phyloP scores from a whole-genome alignment of 2,797 vertebrate genomes.

The Oryzias dopingdopingensis region DNA sequence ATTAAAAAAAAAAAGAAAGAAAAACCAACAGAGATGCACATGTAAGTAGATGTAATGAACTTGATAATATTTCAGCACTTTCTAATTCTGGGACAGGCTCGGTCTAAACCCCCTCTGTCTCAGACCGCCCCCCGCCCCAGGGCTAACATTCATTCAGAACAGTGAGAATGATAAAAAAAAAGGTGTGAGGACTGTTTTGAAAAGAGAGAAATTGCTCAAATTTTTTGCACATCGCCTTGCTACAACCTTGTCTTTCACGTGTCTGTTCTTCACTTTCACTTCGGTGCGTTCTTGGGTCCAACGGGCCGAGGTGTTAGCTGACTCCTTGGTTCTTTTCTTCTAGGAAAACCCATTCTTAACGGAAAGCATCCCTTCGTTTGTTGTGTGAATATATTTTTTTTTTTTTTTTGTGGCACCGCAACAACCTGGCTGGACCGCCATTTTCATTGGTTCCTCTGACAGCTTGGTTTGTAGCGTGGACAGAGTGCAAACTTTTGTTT shows the following conservation, averaged over 20 bases:
- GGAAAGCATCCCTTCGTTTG: conserved; percentile 82
- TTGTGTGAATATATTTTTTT: conserved; percentile 45
- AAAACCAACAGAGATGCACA: conserved; percentile 80
- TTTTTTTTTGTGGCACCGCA: conserved; percentile 41
- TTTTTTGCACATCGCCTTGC: conserved; percentile 72
- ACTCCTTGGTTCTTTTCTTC: conserved; percentile 66
- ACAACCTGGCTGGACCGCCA: conserved; percentile 24
- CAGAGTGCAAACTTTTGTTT: conserved; percentile 51
- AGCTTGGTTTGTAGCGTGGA: conserved; percentile 42
- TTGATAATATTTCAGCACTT: conserved; percentile 86
- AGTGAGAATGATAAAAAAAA: conserved; percentile 50
- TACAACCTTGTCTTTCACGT: conserved; percentile 59
- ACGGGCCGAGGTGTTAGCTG: conserved; percentile 72
- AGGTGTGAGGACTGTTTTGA: conserved; percentile 39
- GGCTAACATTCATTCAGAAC: conserved; percentile 74
- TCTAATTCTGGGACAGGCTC: conserved; percentile 70
- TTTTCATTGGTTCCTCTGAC: conserved; percentile 10
- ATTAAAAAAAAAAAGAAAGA: conserved; percentile 31
- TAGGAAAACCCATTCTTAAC: conserved; percentile 78
- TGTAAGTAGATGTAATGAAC: conserved; percentile 79
- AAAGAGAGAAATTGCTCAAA: conserved; percentile 56
- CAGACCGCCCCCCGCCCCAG: conserved; percentile 53
- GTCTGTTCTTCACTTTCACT: conserved; percentile 67
- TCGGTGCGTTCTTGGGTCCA: conserved; percentile 79
- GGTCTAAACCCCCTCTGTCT: conserved; percentile 62